phyloP scores from a whole-genome alignment of 2,888 invertebrate species.

The Dyspetes luteomarginatus region DNA sequence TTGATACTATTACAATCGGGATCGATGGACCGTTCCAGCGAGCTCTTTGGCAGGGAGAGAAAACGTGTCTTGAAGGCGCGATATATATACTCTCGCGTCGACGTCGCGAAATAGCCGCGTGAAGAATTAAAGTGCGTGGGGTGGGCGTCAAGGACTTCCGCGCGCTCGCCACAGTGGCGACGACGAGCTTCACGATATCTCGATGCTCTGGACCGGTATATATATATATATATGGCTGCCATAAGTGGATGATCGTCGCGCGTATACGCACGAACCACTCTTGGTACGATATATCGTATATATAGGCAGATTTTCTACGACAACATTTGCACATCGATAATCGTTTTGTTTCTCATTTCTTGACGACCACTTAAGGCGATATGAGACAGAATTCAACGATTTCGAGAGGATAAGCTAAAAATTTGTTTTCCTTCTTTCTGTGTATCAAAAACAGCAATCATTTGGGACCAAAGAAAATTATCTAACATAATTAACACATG shows the following conservation, averaged over 20 bases:
- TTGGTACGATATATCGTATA: neutral
- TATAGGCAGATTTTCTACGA: neutral
- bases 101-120: conserved; percentile 43
- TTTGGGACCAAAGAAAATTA: too few species aligned
- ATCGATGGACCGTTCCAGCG: conserved; percentile 26
- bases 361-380: too few species aligned
- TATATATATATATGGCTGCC: conserved; percentile 72
- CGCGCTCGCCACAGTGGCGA: conserved; percentile 59
- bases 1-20: conserved; percentile 23
- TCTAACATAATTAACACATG: too few species aligned
- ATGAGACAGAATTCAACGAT: too few species aligned
- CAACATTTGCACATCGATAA: neutral
- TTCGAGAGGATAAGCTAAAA: neutral
- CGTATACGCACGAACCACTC: conserved; percentile 45
- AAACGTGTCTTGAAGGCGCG: neutral
- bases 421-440: too few species aligned
- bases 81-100: conserved; percentile 25
- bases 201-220: conserved; percentile 72
- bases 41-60: neutral
- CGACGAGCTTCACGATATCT: conserved; percentile 65
- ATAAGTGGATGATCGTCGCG: conserved; percentile 75
- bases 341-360: too few species aligned
- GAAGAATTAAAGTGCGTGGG: conserved; percentile 63
- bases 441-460: too few species aligned
- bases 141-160: conserved; percentile 80